These are phyloP conservation scores for Coptodon bakossiorum DNA, from an alignment of 2,113 vertebrate species.

Conservation along the genomic window DNA sequence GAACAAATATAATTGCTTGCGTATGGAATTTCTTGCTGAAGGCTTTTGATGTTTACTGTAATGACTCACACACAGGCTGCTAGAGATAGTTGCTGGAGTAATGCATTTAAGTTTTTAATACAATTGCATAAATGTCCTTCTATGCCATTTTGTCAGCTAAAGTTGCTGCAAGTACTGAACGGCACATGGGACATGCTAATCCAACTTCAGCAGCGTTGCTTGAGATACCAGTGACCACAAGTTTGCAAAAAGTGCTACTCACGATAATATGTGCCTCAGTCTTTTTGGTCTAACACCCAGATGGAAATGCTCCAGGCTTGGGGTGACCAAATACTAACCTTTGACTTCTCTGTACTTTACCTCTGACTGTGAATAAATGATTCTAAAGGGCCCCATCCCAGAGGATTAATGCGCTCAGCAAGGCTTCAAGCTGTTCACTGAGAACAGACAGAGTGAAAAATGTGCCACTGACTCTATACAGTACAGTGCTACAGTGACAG, in stretches of 20 bases:
- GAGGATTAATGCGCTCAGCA: slow-evolving; percentile 44
- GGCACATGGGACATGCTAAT: not conserved
- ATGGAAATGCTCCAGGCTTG: slow-evolving; percentile 37
- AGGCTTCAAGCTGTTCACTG: slow-evolving; percentile 22
- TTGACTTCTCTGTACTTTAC: slow-evolving; percentile 36
- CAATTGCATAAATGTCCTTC: not conserved
- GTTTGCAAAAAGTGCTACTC: not conserved
- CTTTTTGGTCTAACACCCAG: slow-evolving; percentile 15
- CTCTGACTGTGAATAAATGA: slow-evolving; percentile 61
- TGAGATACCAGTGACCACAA: slow-evolving; percentile 18
- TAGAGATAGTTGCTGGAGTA: not conserved
- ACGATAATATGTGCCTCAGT: not conserved
- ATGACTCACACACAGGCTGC: slow-evolving; percentile 8
- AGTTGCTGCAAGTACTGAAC: not conserved
- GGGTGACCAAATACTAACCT: slow-evolving; percentile 47
- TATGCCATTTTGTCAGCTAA: not conserved
- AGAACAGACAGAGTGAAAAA: slow-evolving; percentile 16
- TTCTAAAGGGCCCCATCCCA: slow-evolving; percentile 38
- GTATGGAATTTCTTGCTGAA: slow-evolving; percentile 4
- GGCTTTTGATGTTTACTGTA: slow-evolving; percentile 30
- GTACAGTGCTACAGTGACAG: not conserved
- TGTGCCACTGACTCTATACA: not conserved
- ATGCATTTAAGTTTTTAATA: not conserved
- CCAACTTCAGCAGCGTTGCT: not conserved
- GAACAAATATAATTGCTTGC: slow-evolving; percentile 4